phyloP scores from a whole-genome alignment of 1,140 invertebrate species.

The Octopus sinensis region DNA sequence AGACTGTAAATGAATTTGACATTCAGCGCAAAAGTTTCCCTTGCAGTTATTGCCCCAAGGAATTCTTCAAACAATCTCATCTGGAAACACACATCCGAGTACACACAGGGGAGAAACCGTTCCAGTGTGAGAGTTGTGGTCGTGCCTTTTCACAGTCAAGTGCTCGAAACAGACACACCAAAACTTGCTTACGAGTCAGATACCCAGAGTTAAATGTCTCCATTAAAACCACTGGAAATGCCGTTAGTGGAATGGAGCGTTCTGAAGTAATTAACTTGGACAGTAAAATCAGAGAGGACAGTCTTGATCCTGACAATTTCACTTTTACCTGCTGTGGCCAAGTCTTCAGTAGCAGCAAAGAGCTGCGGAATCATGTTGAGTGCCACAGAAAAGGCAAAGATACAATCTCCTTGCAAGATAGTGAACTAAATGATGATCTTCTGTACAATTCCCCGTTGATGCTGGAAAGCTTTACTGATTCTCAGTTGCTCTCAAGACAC shows the following conservation, averaged over 20 bases:
- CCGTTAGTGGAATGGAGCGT: too few species aligned
- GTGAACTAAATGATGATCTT: too few species aligned
- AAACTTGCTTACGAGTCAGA: not conserved
- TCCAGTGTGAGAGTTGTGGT: slow-evolving; percentile 15
- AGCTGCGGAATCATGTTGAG: not conserved
- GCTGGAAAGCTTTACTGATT: not conserved
- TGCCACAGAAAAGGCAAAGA: not conserved
- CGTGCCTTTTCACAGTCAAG: not conserved
- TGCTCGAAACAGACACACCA: slow-evolving; percentile 7
- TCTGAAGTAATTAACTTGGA: too few species aligned
- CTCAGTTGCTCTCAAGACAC: too few species aligned
- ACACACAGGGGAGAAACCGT: slow-evolving; percentile 16
- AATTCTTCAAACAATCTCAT: not conserved
- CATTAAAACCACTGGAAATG: too few species aligned
- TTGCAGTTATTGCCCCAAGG: not conserved
- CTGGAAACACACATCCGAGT: slow-evolving; percentile 17
- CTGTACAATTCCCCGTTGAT: too few species aligned
- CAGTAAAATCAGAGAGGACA: too few species aligned
- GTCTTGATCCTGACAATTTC: not conserved
- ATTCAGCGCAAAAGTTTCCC: not conserved
- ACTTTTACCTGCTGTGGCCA: not conserved
- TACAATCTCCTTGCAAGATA: too few species aligned
- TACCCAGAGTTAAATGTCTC: too few species aligned
- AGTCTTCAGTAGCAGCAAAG: not conserved
- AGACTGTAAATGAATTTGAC: not conserved